Conservation (phyloP, 2,113 vertebrate genomes). For the Callospermophilus lateralis region DNA sequence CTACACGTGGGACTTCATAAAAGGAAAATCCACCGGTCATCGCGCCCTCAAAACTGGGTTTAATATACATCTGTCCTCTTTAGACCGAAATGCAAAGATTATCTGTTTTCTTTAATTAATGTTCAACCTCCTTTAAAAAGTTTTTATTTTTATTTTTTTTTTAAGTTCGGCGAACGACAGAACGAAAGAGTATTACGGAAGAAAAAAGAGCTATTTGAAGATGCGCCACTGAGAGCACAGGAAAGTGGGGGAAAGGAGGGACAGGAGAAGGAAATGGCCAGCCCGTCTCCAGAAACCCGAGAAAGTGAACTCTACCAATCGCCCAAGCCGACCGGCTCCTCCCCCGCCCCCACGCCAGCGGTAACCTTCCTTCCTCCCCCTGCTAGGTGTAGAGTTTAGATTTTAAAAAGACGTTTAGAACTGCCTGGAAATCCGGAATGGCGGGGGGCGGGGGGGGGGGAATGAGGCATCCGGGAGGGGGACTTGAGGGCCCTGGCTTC, state of each 20-base stretch:
- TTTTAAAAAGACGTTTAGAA: slow-evolving; percentile 9
- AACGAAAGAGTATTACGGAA: not conserved
- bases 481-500: not conserved
- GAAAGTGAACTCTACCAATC: not conserved
- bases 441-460: too few relatives aligned
- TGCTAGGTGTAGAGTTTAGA: not conserved
- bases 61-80: not conserved
- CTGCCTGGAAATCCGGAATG: not conserved
- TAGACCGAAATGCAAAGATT: not conserved
- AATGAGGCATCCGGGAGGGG: not conserved
- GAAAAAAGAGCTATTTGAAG: not conserved
- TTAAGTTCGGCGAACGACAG: slow-evolving; percentile 49
- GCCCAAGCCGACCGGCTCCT: fast-evolving
- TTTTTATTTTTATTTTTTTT: not conserved
- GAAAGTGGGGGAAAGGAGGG: not conserved
- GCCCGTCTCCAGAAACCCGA: not conserved
- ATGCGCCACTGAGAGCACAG: fast-evolving
- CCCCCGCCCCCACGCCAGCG: too few relatives aligned
- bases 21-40: not conserved
- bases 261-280: not conserved
- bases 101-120: slow-evolving; percentile 26
- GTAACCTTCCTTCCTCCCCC: fast-evolving
- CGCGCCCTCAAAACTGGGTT: not conserved
- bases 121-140: not conserved
- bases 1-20: not conserved